Base-by-base conservation (phyloP, 2,888 invertebrate genomes). In the Plagodis dolabraria region DNA sequence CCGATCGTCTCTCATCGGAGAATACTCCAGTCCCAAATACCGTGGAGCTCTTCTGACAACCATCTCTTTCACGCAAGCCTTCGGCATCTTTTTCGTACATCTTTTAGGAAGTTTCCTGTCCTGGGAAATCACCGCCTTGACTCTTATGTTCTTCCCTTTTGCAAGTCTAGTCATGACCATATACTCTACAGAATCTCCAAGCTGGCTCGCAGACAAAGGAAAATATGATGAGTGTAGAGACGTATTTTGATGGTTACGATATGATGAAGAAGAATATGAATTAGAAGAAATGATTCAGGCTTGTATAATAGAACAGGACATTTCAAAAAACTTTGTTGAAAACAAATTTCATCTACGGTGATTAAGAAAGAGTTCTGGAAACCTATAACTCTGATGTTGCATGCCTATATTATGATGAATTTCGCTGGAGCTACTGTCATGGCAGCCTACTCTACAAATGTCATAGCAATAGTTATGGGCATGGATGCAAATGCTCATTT, bases 31-130 rank as follows among this genome's bases (percentile, higher is more conserved):
- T 51, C 95, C 94, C 0, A 89, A 85, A 62, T 87, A 94, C 59
- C 87, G 95, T 34, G 95, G 95, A 2, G 86, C 93, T 5, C 86
- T 95, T 22, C 87, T 94, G 46, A 90, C 94, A 9, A 89, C 90
- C 0, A 89, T 94, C 2, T 93, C 94, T 0, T 78, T 94, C 5
- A 86, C 93, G 0, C 91, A 94, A 42, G 91, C 95, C 0, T 65
- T 89, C 11, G 95, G 95, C 7, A 93, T 95, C 42, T 86, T 95
- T 9, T 70, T 93, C 7, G 90, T 93, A 6, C 95, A 96, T 70
- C 75, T 91, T 0, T 70, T 95, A 2, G 95, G 95, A 0, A 93
- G 93, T 2, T 85, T 93, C 68, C 70, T 93, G 0, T 77, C 84
- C 40, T 95, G 94, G 94, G 83, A 92, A 68, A 77, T 79, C 6